A percentile compares a stretch with the other conserved stretches of the same genome.
Conservation (phyloP, 1,140 invertebrate genomes). For the Mercenaria mercenaria region DNA sequence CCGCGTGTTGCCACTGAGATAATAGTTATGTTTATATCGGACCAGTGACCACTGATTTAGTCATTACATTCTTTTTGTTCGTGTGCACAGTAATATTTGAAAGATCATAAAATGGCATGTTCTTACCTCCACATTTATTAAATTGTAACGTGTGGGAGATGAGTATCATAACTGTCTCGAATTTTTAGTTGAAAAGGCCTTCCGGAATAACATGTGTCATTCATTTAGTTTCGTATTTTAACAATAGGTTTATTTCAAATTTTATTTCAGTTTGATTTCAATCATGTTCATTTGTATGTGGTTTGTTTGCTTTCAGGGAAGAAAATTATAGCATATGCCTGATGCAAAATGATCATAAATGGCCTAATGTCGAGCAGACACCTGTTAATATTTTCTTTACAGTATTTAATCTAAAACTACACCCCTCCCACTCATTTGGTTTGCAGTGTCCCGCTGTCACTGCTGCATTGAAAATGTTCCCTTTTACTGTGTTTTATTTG, state of each 20-base stretch:
- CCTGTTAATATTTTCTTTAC: slow-evolving; percentile 35
- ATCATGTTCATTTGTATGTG: background rate
- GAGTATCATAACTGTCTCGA: background rate
- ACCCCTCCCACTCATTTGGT: slow-evolving; percentile 18
- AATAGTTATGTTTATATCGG: background rate
- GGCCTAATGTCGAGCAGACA: slow-evolving; percentile 2
- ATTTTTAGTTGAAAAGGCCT: background rate
- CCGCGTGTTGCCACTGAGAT: background rate
- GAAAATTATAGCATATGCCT: slow-evolving; percentile 18
- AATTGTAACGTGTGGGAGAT: background rate
- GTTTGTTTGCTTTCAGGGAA: background rate
- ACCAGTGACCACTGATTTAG: background rate
- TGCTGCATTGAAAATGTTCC: slow-evolving; percentile 12
- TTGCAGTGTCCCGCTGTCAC: background rate
- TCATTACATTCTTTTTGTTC: slow-evolving; percentile 14
- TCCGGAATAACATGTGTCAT: background rate
- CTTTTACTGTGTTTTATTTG: slow-evolving; percentile 13
- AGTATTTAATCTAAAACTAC: background rate
- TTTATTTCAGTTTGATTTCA: slow-evolving; percentile 28
- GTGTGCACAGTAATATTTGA: slow-evolving; percentile 19
- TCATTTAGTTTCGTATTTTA: background rate
- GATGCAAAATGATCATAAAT: background rate
- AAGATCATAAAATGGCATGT: slow-evolving; percentile 5
- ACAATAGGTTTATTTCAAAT: background rate
- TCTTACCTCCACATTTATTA: background rate